Base-by-base conservation (phyloP, 2,797 vertebrate species). In the Gadopsis marmoratus region DNA sequence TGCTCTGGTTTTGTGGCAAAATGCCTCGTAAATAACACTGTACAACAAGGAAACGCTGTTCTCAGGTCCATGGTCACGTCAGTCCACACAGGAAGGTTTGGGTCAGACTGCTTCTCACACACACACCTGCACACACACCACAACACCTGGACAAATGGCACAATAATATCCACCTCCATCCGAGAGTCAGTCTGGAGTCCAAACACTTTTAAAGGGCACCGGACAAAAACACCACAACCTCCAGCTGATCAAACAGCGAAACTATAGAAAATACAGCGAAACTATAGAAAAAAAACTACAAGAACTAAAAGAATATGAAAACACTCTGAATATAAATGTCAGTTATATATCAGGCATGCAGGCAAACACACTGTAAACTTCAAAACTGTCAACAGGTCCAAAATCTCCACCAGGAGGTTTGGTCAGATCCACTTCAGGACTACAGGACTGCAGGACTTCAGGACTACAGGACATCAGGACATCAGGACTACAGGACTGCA, bases 291-390 rank as follows among this genome's bases (percentile, higher is more conserved):
- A 92, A 72, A 77, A 88, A n/a, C n/a, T 65, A 71, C 61, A 31
- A n/a, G n/a, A 33, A 54, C 4, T 35, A 4, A 29, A 17, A 66
- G 29, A 74, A 70, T 50, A 91, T 88, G 43, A 74, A 93, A 92
- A 48, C 55, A 37, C 1, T n/a, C 63, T 39, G 11, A 79, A 47
- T 79, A 64, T 71, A 81, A 75, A 62, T 54, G 62, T 86, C 89
- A 84, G 87, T 91, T 90, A 87, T 90, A 85, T 91, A 90, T 91
- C 94, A 88, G 93, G 95, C 96, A 96, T 97, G 96, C 96, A 96
- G 91, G 85, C 93, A 94, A 92, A 83, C 80, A 79, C 94, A 93
- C 85, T 93, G 95, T 94, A 95, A 93, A 96, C 92, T 92, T 86
- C 47, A 78, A 73, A 60, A 82, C 78, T 61, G 67, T 69, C 74